Conservation (phyloP, 2,888 invertebrate species). For the Synanthedon formicaeformis region DNA sequence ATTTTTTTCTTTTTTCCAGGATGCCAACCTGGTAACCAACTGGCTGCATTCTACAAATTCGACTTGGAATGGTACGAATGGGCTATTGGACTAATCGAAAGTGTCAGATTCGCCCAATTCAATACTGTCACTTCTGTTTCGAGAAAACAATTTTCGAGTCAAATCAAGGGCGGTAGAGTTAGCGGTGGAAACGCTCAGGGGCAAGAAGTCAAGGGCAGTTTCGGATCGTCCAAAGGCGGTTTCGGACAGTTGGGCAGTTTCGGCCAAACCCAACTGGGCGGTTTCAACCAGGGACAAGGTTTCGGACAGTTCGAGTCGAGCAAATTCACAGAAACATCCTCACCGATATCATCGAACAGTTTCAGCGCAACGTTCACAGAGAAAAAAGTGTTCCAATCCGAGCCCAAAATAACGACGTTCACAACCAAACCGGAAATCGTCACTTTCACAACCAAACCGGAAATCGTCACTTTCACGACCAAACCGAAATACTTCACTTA, state of each 20-base stretch:
- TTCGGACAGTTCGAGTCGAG: conserved; percentile 8
- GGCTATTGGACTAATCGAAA: conserved; percentile 55
- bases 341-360: conserved; percentile 9
- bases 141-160: conserved; percentile 23
- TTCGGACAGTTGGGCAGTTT: conserved; percentile 17
- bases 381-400: conserved; percentile 38
- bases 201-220: conserved; percentile 16
- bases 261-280: conserved; percentile 14
- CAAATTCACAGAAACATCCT: conserved; percentile 21
- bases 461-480: conserved; percentile 41
- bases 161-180: conserved; percentile 15
- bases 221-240: conserved; percentile 5
- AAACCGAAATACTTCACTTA: conserved; percentile 41
- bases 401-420: conserved; percentile 38
- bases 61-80: conserved; percentile 72
- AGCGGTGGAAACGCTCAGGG: conserved; percentile 8
- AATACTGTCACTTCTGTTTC: conserved; percentile 26
- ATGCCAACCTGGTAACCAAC: conserved; percentile 66
- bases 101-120: conserved; percentile 42
- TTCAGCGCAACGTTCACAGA: conserved; percentile 31
- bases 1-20: conserved; percentile 26
- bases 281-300: conserved; percentile 9
- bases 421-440: conserved; percentile 44
- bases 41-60: conserved; percentile 72
- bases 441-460: conserved; percentile 44